phyloP scores from a whole-genome alignment of 2,113 vertebrate genomes.

The Laterallus jamaicensis region DNA sequence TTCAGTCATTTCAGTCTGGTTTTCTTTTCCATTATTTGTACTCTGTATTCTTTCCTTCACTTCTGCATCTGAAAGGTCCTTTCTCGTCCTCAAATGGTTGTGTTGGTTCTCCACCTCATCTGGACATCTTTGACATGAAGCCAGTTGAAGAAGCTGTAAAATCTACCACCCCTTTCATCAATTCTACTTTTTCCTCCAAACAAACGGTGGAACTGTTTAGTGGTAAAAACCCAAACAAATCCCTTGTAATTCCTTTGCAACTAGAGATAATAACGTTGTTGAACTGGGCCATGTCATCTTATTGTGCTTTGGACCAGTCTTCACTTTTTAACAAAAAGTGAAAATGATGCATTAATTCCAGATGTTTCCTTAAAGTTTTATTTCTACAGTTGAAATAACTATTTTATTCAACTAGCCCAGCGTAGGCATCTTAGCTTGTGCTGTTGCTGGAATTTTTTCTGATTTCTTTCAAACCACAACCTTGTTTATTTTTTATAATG shows the following conservation, averaged over 20 bases:
- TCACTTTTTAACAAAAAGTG: background rate
- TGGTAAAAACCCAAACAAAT: conserved; percentile 58
- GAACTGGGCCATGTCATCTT: background rate
- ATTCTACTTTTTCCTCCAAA: conserved; percentile 72
- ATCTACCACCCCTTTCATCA: conserved; percentile 67
- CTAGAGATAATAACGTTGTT: background rate
- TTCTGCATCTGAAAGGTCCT: conserved; percentile 66
- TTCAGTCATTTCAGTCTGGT: background rate
- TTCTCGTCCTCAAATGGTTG: conserved; percentile 76
- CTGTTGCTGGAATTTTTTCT: background rate
- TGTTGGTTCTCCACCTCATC: conserved; percentile 74
- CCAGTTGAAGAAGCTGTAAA: conserved; percentile 78
- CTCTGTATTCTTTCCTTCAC: conserved; percentile 61
- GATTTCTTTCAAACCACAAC: background rate
- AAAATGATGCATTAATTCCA: background rate
- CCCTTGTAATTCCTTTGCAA: conserved; percentile 16
- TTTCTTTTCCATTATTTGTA: conserved; percentile 46
- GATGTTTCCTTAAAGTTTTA: background rate
- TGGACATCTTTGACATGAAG: conserved; percentile 79
- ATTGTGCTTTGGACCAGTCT: background rate
- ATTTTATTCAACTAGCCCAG: background rate
- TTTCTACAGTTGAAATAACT: background rate
- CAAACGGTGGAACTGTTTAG: conserved; percentile 74
- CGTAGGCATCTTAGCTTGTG: background rate
- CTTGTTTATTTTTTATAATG: background rate